Evolutionary conservation across 92 coral and sea anemone species (phyloP).

Genomic region (Epizoanthus ramosus): DNA sequence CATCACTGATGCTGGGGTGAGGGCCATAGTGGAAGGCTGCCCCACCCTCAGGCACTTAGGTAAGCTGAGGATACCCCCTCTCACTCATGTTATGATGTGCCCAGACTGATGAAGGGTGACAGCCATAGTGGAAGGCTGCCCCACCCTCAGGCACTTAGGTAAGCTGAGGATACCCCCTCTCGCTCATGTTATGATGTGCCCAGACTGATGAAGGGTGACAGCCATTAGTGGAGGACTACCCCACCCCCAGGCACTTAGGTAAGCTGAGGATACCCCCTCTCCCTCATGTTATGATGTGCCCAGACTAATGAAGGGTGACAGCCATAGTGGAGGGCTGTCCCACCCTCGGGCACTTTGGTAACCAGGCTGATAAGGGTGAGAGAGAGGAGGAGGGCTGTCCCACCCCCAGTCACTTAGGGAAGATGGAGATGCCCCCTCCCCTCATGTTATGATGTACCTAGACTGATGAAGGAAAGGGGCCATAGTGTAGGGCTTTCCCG

Average conservation of each 20-base stretch:
- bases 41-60: constrained; percentile 83
- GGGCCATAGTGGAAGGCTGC: constrained; percentile 74
- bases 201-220: constrained; percentile 70
- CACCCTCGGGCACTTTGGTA: constrained; percentile 66
- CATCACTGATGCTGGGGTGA: constrained; percentile 87
- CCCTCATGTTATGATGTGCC: neutral
- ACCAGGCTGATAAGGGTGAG: too few species aligned
- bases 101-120: constrained; percentile 75
- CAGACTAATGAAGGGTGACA: too few species aligned
- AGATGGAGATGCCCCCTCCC: too few species aligned
- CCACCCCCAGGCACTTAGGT: constrained; percentile 76
- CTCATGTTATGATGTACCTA: neutral
- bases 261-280: neutral
- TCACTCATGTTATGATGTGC: too few species aligned
- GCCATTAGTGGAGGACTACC: constrained; percentile 68
- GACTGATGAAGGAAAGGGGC: constrained; percentile 53
- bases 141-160: constrained; percentile 84
- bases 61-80: constrained; percentile 4
- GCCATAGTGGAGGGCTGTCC: constrained; percentile 76
- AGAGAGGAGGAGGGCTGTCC: constrained; percentile 78
- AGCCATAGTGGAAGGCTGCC: constrained; percentile 75
- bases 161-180: neutral
- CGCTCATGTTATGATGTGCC: neutral
- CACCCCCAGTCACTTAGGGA: constrained; percentile 82
- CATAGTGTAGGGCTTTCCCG: constrained; percentile 73